Evolutionary conservation across 1,140 invertebrate species (phyloP).

Genomic region (Lordiphosa clarofinis): DNA sequence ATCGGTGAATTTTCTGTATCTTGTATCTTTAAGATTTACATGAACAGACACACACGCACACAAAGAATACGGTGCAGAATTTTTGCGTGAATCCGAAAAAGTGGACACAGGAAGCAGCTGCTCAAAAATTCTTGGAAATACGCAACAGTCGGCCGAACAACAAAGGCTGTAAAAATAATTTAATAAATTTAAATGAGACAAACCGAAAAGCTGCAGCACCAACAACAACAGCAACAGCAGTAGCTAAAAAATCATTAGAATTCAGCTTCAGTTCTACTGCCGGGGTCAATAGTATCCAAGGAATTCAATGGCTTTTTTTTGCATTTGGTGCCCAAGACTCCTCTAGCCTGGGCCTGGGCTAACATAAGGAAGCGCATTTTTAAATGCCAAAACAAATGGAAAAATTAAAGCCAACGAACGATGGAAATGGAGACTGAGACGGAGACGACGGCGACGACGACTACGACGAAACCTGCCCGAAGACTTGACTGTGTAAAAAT

Average conservation of each 20-base stretch:
- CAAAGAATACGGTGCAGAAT: slow-evolving; percentile 4
- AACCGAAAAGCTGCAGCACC: slow-evolving; percentile 19
- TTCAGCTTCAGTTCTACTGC: slow-evolving; percentile 33
- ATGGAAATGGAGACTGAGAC: slow-evolving; percentile 11
- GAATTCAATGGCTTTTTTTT: slow-evolving; percentile 68
- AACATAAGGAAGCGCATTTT: slow-evolving; percentile 69
- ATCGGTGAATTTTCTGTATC: slow-evolving; percentile 23
- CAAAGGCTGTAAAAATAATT: slow-evolving; percentile 44
- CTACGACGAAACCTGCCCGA: slow-evolving; percentile 28
- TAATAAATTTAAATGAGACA: slow-evolving; percentile 71
- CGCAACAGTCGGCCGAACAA: slow-evolving; percentile 35
- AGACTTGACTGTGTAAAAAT: slow-evolving; percentile 57
- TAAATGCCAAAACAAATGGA: slow-evolving; percentile 77
- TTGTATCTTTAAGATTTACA: slow-evolving; percentile 33
- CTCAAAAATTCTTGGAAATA: slow-evolving; percentile 70
- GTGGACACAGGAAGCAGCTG: slow-evolving; percentile 68
- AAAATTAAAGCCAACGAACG: slow-evolving; percentile 76
- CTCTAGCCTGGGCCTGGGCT: slow-evolving; percentile 1
- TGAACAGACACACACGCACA: slow-evolving; percentile 11
- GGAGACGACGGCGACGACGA: slow-evolving; percentile 10
- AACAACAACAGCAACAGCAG: slow-evolving; percentile 16
- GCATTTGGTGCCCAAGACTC: slow-evolving; percentile 38
- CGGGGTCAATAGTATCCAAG: slow-evolving; percentile 73
- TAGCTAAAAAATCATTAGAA: slow-evolving; percentile 61
- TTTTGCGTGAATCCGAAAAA: slow-evolving; percentile 25